Evolutionary conservation across 2,888 invertebrate species (phyloP), one percentile per base, ranked within the genome.

Genomic region (Nemotelus nigrinus): DNA sequence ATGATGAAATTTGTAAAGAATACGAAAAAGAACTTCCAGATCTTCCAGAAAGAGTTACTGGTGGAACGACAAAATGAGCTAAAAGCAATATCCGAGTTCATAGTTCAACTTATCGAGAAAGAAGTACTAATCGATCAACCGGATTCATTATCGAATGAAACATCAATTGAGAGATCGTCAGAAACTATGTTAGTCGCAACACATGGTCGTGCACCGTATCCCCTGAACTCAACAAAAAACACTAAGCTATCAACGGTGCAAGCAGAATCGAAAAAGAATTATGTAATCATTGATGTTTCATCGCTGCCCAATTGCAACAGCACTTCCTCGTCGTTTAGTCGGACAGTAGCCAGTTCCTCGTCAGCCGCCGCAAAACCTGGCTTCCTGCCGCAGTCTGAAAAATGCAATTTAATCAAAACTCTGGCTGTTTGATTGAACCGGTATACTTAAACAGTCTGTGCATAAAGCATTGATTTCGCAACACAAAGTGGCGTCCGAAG

Each of bases 1-100:
- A 25, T 76, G 94, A 94, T 65, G 93, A 93, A 85, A 93, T 94
- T 80, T 88, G 92, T 79, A 88, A 89, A 80, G 94, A 94, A 87
- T 94, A 93, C 89, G 92, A 94, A 87, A 88, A 89, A 81, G 91
- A 93, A 86, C 84, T 91, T 78, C 88, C 88, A 85, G 79, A 86
- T 87, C 76, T 82, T 88, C 68, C 84, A 85, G 81, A 83, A 83
- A 80, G 89, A 89, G 81, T 83, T 88, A 43, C 79, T 89, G 82
- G 85, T 86, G 80, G 87, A 89, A 67, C 90, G 91, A 83, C 89
- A 92, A 82, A 88, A 89, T 79, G 78, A 78, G 79, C 60, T 78
- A 78, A 78, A 71, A 50, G 76, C 76, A 5, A 58, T 71, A 7
- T 3, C 58, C 7, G 70, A 64, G 47, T 71, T 67, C 50, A 68